Evolutionary conservation across 2,797 vertebrate species (phyloP).

Genomic region (Rallus crepitans): DNA sequence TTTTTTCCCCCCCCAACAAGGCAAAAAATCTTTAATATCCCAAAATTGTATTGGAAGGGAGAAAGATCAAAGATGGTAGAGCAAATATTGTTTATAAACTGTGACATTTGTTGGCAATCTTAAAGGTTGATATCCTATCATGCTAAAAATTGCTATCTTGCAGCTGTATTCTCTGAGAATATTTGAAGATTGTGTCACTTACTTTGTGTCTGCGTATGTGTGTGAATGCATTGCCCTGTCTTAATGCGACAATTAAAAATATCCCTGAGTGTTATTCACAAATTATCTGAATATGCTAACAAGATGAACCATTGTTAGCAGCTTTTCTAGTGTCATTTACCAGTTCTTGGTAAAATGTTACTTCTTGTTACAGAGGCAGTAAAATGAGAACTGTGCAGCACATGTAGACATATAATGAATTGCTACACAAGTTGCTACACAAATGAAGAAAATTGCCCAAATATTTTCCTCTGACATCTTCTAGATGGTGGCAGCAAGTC

Average conservation of each 20-base stretch:
- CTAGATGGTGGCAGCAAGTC: not conserved
- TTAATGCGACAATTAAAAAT: conserved; percentile 52
- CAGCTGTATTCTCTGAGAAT: not conserved
- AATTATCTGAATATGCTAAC: conserved; percentile 32
- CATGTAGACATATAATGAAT: not conserved
- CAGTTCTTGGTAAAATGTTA: not conserved
- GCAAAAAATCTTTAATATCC: not conserved
- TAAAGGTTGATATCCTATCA: not conserved
- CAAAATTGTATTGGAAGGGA: not conserved
- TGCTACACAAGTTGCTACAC: conserved; percentile 18
- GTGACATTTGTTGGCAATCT: not conserved
- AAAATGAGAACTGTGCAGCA: not conserved
- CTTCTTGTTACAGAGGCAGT: not conserved
- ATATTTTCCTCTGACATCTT: conserved; percentile 17
- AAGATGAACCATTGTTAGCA: conserved; percentile 22
- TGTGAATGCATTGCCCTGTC: not conserved
- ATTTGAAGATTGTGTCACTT: not conserved
- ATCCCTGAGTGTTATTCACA: not conserved
- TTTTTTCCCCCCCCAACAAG: not conserved
- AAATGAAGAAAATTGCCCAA: conserved; percentile 33
- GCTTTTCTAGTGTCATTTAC: conserved; percentile 16
- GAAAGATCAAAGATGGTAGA: not conserved
- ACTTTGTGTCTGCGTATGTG: not conserved
- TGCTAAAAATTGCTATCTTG: conserved; percentile 14
- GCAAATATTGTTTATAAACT: not conserved